Conservation (phyloP, 2,113 vertebrate genomes). For the Podarcis muralis region DNA sequence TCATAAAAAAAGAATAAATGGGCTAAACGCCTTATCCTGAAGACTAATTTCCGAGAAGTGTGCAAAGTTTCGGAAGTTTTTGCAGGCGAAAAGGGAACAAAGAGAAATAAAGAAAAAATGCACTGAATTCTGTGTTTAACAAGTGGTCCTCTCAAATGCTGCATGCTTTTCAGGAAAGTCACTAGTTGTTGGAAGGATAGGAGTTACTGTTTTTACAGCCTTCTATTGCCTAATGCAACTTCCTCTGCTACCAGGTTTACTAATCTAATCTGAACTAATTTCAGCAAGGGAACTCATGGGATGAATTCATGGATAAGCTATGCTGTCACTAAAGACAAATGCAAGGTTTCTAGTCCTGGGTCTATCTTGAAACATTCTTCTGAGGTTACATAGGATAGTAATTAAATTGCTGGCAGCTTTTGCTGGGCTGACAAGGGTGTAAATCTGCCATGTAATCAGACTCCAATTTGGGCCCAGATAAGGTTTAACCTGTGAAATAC, state of each 20-base stretch:
- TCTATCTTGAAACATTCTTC: not conserved
- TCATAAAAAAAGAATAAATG: not conserved
- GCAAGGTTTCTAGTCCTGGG: not conserved
- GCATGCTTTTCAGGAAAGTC: accelerated
- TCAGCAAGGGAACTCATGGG: not conserved
- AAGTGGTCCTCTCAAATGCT: not conserved
- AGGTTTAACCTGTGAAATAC: not conserved
- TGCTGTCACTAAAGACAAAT: not conserved
- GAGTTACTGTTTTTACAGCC: not conserved
- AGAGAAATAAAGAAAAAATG: not conserved
- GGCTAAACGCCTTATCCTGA: not conserved
- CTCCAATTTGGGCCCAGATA: not conserved
- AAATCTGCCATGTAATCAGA: not conserved
- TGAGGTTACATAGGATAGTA: not conserved
- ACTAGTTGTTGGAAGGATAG: not conserved
- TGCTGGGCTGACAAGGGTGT: not conserved
- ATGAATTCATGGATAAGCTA: not conserved
- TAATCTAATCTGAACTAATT: not conserved
- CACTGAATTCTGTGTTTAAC: not conserved
- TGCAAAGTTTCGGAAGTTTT: not conserved
- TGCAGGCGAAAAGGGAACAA: not conserved
- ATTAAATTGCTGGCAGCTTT: not conserved
- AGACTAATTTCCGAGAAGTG: not conserved
- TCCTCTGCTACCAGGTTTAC: not conserved
- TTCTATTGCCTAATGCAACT: not conserved